Conservation (phyloP, 1,140 invertebrate genomes). For the Hormaphis cornu region DNA sequence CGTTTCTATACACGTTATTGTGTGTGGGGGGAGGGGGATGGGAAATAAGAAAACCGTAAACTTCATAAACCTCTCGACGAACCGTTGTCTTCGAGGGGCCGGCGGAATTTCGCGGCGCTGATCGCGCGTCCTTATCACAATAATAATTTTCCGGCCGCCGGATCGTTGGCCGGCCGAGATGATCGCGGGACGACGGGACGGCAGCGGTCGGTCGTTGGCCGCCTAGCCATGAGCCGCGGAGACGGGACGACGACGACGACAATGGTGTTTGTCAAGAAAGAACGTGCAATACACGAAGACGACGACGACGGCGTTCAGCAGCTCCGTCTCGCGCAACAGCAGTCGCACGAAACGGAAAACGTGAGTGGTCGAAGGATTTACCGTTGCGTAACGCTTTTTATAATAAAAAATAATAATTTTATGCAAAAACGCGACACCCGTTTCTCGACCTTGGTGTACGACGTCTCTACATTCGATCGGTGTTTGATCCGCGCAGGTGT, state of each 20-base stretch:
- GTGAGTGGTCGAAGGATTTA: background rate
- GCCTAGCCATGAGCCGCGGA: background rate
- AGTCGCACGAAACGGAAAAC: background rate
- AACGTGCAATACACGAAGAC: background rate
- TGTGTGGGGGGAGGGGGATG: too few relatives aligned
- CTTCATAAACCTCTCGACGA: too few relatives aligned
- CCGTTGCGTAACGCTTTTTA: background rate
- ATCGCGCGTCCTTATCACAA: too few relatives aligned
- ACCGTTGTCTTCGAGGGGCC: too few relatives aligned
- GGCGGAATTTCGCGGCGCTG: too few relatives aligned
- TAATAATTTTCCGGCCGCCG: too few relatives aligned
- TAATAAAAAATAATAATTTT: background rate
- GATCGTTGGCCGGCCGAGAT: too few relatives aligned
- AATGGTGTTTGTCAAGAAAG: constrained; percentile 10
- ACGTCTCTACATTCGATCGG: too few relatives aligned
- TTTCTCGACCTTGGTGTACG: background rate
- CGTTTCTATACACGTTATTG: too few relatives aligned
- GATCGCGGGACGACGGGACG: too few relatives aligned
- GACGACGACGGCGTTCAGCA: background rate
- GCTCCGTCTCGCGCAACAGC: background rate
- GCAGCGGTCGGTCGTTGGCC: background rate
- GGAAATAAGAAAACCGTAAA: too few relatives aligned
- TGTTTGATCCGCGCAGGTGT: too few relatives aligned
- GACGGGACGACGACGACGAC: background rate
- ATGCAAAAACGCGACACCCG: background rate